Conservation (phyloP, 2,797 vertebrate genomes). For the Falco concolor region DNA sequence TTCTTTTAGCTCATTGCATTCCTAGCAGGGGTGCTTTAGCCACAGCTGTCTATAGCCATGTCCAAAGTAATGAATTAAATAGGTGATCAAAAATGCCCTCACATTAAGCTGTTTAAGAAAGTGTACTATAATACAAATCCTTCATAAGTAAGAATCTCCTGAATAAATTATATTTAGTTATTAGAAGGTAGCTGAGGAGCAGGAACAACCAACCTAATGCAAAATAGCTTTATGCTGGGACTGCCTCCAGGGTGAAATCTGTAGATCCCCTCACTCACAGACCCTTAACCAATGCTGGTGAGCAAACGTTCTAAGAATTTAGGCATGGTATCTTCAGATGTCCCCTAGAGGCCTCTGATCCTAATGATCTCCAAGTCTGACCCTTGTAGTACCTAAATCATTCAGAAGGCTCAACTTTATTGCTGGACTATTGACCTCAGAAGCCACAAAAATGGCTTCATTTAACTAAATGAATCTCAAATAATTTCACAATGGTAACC, state of each 20-base stretch:
- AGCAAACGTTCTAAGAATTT: neutral
- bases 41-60: neutral
- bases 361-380: neutral
- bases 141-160: neutral
- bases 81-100: neutral
- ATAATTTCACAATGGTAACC: neutral
- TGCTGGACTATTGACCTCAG: neutral
- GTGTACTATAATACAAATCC: neutral
- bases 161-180: neutral
- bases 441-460: neutral
- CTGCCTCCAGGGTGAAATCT: neutral
- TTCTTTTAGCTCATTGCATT: neutral
- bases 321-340: neutral
- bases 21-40: neutral
- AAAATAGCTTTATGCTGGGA: neutral
- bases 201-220: neutral
- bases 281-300: neutral
- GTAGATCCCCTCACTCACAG: neutral
- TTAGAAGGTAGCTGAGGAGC: neutral
- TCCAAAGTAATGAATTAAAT: neutral
- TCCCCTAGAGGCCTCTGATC: neutral
- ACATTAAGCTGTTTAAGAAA: neutral
- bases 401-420: neutral
- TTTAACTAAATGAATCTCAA: neutral
- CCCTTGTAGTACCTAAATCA: neutral